Conservation (phyloP, 1,140 invertebrate species). For the Drosophila chauvacae region DNA sequence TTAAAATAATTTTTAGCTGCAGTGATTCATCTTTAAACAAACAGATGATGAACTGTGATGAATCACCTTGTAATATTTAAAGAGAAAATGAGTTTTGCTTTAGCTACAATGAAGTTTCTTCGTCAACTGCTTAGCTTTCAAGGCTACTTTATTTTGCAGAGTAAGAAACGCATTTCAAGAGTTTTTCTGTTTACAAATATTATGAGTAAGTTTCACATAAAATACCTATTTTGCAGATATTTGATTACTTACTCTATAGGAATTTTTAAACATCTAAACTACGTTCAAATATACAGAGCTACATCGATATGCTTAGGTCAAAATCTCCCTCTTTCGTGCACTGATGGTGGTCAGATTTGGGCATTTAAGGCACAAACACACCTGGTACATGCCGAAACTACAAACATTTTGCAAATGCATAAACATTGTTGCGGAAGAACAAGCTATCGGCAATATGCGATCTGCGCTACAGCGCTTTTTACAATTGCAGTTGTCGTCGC, state of each 20-base stretch:
- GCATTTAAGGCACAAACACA: constrained; percentile 30
- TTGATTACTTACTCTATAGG: neutral
- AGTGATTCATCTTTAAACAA: constrained; percentile 4
- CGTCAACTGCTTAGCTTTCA: neutral
- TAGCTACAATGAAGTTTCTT: neutral
- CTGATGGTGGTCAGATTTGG: constrained; percentile 34
- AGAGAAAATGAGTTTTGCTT: neutral
- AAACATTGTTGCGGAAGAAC: constrained; percentile 39
- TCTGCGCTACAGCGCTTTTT: constrained; percentile 48
- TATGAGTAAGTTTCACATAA: too few species aligned
- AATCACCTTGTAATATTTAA: neutral
- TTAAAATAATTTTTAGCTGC: neutral
- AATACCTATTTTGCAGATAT: neutral
- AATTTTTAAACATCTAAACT: neutral
- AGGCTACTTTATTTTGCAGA: neutral
- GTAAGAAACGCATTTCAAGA: neutral
- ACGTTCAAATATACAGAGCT: neutral
- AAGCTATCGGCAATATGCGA: constrained; percentile 34
- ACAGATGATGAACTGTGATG: constrained; percentile 1
- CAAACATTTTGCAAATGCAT: constrained; percentile 50
- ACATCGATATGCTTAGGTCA: too few species aligned
- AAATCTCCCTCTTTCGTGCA: neutral
- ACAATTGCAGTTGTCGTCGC: constrained; percentile 52
- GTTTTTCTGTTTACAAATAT: neutral
- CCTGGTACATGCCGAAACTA: constrained; percentile 26